phyloP scores from a whole-genome alignment of 1,140 invertebrate genomes.

The Brachionus paranguensis region DNA sequence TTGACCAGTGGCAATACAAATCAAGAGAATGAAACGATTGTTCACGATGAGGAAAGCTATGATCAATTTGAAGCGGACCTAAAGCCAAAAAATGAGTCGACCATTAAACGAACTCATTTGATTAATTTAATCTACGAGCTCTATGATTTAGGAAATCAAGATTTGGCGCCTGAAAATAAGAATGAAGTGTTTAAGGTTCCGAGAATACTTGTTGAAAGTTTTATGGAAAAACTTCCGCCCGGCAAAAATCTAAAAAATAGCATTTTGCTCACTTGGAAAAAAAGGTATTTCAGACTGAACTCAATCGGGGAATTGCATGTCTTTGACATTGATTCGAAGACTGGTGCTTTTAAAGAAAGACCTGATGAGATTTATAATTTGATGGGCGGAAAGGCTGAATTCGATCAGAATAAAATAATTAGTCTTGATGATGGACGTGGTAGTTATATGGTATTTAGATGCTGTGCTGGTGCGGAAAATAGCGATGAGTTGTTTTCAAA shows the following conservation, averaged over 20 bases:
- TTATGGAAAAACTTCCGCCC: constrained; percentile 16
- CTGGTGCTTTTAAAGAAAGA: neutral
- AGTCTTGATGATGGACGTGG: neutral
- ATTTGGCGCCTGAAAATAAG: neutral
- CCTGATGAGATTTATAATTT: constrained; percentile 27
- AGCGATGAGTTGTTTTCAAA: neutral
- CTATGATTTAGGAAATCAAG: neutral
- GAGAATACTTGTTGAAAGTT: neutral
- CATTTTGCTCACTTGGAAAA: neutral
- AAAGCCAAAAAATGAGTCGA: neutral
- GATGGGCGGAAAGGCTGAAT: constrained; percentile 16
- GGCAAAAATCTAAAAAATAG: constrained; percentile 29
- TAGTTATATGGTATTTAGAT: neutral
- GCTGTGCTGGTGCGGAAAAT: neutral
- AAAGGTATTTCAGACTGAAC: neutral
- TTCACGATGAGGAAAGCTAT: neutral
- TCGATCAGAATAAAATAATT: constrained; percentile 9
- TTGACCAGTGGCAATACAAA: neutral
- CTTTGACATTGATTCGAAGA: neutral
- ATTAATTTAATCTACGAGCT: constrained; percentile 25
- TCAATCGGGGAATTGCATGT: constrained; percentile 24
- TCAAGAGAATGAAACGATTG: constrained; percentile 12
- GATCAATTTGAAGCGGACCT: neutral
- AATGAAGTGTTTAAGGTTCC: neutral
- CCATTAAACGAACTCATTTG: constrained; percentile 4